Evolutionary conservation across 2,888 invertebrate genomes (phyloP), one percentile per base, ranked within the genome.

Genomic region (Cosmia pyralina): DNA sequence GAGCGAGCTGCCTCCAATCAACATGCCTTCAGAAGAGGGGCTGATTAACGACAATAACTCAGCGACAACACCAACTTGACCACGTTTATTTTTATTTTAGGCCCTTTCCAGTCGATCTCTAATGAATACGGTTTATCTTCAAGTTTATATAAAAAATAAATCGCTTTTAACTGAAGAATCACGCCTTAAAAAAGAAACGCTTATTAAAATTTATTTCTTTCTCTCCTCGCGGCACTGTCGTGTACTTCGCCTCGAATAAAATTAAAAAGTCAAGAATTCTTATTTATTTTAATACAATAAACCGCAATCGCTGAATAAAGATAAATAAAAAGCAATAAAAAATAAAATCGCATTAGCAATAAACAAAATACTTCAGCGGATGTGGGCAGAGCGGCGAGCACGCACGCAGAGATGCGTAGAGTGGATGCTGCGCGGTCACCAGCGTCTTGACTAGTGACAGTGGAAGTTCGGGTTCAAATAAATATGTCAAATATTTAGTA

Each of bases 271-370:
- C 95, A 93, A 95, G 95, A 95, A 96, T 95, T 96, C 96, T 96
- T 96, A 95, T 96, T 96, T 96, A 96, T 96, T 96, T 96, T 96
- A 96, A 96, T 96, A 96, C 96, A 96, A 96, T 96, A 96, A 96
- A 96, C 96, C 94, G 96, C 96, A 96, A 96, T 95, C 96, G 95
- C 93, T 95, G 96, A 96, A 96, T 96, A 96, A 96, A 96, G 96
- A 96, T 96, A 96, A 96, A 96, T 96, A 96, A 96, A 96, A 96
- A 92, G 94, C 93, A 95, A 96, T 96, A 96, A 96, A 96, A 96
- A 96, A 96, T 96, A 95, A 96, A 96, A 94, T 95, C 94, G 95
- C 96, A 96, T 96, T 96, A 96, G 96, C 96, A 95, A 96, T 96
- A 96, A 96, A 96, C 96, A 96, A 96, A 96, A 96, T 96, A 96